phyloP scores from a whole-genome alignment of 2,888 invertebrate species.

The Drosophila hawaiiensis region DNA sequence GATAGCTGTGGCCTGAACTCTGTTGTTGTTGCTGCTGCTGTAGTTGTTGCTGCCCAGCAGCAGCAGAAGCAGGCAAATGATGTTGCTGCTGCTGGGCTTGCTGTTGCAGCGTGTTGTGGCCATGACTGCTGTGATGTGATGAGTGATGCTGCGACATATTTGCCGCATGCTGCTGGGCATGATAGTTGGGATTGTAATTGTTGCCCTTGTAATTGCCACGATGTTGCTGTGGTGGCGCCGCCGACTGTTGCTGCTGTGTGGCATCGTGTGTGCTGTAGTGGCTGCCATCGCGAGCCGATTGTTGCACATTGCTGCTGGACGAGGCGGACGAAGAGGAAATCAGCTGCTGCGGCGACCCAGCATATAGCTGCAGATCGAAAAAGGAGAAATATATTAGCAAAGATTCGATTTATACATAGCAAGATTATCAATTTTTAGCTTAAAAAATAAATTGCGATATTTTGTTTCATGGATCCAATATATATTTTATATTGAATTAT shows the following conservation, averaged over 20 bases:
- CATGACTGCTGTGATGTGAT: conserved; percentile 42
- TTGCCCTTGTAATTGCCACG: conserved; percentile 83
- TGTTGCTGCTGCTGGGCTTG: conserved; percentile 66
- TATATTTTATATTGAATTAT: too few species aligned
- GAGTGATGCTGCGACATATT: conserved; percentile 71
- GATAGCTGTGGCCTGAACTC: conserved; percentile 59
- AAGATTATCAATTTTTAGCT: neutral
- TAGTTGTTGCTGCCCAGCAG: conserved; percentile 54
- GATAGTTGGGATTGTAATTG: conserved; percentile 82
- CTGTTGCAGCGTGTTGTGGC: conserved; percentile 53
- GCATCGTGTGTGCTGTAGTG: conserved; percentile 77
- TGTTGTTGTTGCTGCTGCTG: conserved; percentile 61
- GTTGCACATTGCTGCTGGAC: conserved; percentile 55
- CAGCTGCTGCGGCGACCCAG: conserved; percentile 71
- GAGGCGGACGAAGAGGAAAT: conserved; percentile 58
- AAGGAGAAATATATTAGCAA: conserved; percentile 2
- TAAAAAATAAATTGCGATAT: too few species aligned
- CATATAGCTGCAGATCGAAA: conserved; percentile 64
- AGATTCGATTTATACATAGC: neutral
- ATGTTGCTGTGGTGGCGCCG: conserved; percentile 41
- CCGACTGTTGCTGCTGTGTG: conserved; percentile 41
- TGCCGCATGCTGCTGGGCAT: conserved; percentile 74
- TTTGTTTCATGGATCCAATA: too few species aligned
- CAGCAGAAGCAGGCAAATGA: conserved; percentile 46
- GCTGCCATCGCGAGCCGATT: conserved; percentile 57